phyloP scores from a whole-genome alignment of 2,113 vertebrate genomes.

The Chloropsis cyanopogon region DNA sequence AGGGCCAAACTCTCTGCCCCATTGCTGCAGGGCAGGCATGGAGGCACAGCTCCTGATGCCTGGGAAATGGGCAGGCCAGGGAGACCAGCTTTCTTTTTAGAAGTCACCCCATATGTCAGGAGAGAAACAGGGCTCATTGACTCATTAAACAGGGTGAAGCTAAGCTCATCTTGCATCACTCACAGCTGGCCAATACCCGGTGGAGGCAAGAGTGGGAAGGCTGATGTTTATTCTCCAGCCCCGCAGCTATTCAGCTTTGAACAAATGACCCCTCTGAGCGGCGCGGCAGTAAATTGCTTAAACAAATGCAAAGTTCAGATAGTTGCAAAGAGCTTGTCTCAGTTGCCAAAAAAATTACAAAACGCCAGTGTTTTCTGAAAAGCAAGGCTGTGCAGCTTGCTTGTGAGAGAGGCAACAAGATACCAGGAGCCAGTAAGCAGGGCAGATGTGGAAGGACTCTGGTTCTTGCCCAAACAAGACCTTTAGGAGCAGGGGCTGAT shows the following conservation, averaged over 20 bases:
- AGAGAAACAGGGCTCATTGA: neutral
- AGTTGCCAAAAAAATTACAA: slow-evolving; percentile 23
- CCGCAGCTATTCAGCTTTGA: neutral
- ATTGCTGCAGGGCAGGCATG: rapidly evolving
- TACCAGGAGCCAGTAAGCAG: neutral
- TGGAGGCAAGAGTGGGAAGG: neutral
- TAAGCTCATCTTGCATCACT: neutral
- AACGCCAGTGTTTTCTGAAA: neutral
- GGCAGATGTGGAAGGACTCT: neutral
- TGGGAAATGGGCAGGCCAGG: neutral
- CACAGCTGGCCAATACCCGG: neutral
- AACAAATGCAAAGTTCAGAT: slow-evolving; percentile 49
- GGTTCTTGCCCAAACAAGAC: neutral
- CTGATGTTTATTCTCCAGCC: neutral
- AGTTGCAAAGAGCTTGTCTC: neutral
- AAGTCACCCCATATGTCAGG: neutral
- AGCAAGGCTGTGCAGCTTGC: neutral
- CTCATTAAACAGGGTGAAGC: neutral
- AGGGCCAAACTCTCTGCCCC: neutral
- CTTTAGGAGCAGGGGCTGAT: neutral
- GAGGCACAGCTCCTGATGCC: neutral
- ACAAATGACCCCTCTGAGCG: neutral
- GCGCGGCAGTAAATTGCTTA: neutral
- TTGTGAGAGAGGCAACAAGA: neutral
- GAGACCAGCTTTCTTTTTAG: neutral